A percentile compares a stretch with the other conserved stretches of the same genome.
Conservation (phyloP, 2,888 invertebrate genomes). For the Silvanus unidentatus region DNA sequence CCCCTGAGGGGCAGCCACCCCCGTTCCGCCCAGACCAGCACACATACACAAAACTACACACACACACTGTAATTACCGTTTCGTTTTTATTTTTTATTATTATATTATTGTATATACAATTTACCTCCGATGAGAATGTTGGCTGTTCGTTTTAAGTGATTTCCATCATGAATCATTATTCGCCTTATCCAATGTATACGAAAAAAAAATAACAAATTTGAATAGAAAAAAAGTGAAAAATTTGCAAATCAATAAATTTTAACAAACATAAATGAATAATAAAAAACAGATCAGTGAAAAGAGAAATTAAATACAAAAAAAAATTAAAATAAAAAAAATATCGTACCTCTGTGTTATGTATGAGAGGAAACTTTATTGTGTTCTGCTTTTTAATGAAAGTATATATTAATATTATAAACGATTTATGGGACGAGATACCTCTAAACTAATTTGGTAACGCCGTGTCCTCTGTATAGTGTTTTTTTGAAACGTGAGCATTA, state of each 20-base stretch:
- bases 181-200: conserved; percentile 71
- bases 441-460: conserved; percentile 47
- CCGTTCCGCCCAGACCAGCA: conserved; percentile 5
- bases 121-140: conserved; percentile 47
- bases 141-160: conserved; percentile 50
- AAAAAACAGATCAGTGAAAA: too few relatives aligned
- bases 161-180: conserved; percentile 49
- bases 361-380: conserved; percentile 48
- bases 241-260: conserved; percentile 32
- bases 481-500: conserved; percentile 50
- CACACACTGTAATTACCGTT: conserved; percentile 4
- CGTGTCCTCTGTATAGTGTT: conserved; percentile 50
- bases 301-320: conserved; percentile 24
- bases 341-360: conserved; percentile 49
- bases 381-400: conserved; percentile 49
- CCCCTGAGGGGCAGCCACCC: conserved; percentile 5
- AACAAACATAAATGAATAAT: conserved; percentile 9
- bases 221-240: conserved; percentile 30
- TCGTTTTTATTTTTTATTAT: conserved; percentile 1
- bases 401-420: conserved; percentile 44
- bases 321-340: conserved; percentile 43
- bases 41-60: too few relatives aligned
- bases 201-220: conserved; percentile 35
- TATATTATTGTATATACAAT: conserved; percentile 37
- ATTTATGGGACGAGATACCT: conserved; percentile 47